These are phyloP conservation scores for Xyrauchen texanus DNA, from an alignment of 2,113 vertebrate genomes.

Conservation along the genomic window DNA sequence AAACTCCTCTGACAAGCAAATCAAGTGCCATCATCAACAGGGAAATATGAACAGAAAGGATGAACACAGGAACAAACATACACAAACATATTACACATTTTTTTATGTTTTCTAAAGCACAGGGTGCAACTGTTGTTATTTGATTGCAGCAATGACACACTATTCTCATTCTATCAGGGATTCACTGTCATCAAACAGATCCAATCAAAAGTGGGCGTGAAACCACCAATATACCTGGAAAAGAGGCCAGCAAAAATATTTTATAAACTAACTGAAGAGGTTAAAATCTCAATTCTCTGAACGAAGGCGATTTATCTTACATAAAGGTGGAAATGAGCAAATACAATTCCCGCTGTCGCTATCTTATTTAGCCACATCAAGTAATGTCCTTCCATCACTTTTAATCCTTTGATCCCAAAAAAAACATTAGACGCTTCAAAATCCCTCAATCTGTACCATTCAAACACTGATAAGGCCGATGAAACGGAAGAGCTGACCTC, in stretches of 20 bases:
- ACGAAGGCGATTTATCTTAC: not conserved
- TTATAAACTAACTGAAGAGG: conserved; percentile 1
- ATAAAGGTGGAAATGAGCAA: not conserved
- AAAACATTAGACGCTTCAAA: conserved; percentile 28
- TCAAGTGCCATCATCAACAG: not conserved
- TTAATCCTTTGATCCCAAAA: conserved; percentile 36
- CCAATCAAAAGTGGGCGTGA: conserved; percentile 14
- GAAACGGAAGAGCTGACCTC: conserved; percentile 24
- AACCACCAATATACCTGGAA: conserved; percentile 1
- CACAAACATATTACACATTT: not conserved
- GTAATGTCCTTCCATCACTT: conserved; percentile 24
- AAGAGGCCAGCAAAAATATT: not conserved
- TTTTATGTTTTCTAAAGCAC: conserved; percentile 6
- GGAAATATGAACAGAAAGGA: not conserved
- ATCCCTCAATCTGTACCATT: conserved; percentile 14
- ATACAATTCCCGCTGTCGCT: not conserved
- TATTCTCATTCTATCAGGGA: conserved; percentile 6
- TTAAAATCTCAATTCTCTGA: not conserved
- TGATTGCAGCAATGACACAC: conserved; percentile 16
- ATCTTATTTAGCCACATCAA: conserved; percentile 33
- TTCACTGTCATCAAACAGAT: not conserved
- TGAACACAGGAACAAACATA: not conserved
- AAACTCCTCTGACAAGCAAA: not conserved
- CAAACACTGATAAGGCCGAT: conserved; percentile 28
- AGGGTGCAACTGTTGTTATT: not conserved